These are phyloP conservation scores for Trissoscelio sp. DNA, from an alignment of 2,888 invertebrate genomes.

Conservation along the genomic window DNA sequence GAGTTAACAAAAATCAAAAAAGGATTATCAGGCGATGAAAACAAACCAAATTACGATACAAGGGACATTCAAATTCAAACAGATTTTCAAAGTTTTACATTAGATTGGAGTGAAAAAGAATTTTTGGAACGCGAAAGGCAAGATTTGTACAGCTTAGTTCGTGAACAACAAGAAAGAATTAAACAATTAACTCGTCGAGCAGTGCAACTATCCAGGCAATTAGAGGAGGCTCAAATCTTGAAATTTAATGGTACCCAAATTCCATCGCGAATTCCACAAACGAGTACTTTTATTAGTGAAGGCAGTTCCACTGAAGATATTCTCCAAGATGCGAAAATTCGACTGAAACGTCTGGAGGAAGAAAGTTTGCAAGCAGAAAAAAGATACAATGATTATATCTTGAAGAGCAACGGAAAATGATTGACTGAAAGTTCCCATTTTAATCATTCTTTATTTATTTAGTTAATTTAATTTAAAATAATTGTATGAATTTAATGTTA, in stretches of 20 bases:
- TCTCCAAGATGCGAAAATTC: constrained; percentile 80
- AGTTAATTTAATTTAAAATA: too few relatives aligned
- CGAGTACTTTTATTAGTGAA: constrained; percentile 78
- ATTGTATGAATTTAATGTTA: too few relatives aligned
- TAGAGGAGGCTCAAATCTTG: constrained; percentile 77
- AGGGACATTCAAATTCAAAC: constrained; percentile 78
- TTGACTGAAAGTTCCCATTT: too few relatives aligned
- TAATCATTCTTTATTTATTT: background rate
- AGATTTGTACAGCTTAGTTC: constrained; percentile 76
- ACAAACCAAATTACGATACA: constrained; percentile 55
- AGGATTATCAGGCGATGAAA: constrained; percentile 36
- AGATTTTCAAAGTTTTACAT: constrained; percentile 70
- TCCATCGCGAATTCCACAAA: constrained; percentile 70
- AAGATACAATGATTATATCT: constrained; percentile 42
- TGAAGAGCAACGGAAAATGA: constrained; percentile 34
- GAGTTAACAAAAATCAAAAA: constrained; percentile 77
- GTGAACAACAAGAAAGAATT: constrained; percentile 79
- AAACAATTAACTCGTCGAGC: constrained; percentile 79
- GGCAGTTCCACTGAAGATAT: constrained; percentile 82
- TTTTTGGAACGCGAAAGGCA: constrained; percentile 76
- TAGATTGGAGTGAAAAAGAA: constrained; percentile 71
- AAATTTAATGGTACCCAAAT: constrained; percentile 68
- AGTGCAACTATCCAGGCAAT: constrained; percentile 77
- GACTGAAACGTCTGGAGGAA: constrained; percentile 79
- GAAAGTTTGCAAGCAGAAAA: constrained; percentile 79